Evolutionary conservation across 1,140 invertebrate genomes (phyloP), one percentile per base, ranked within the genome.

Genomic region (Carcinoscorpius rotundicauda): DNA sequence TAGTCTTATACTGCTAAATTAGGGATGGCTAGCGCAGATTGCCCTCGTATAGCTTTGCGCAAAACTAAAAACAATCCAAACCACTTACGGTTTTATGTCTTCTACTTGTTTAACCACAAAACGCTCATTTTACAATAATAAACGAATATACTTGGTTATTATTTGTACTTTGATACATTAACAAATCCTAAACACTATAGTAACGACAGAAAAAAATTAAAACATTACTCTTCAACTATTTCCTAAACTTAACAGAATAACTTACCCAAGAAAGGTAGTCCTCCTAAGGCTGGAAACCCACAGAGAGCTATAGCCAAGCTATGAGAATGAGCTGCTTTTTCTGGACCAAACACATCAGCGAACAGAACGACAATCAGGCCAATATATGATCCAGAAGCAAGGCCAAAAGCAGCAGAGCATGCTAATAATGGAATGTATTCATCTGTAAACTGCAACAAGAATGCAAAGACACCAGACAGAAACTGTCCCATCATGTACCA

Each of bases 311-410:
- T 62, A 5, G 67, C 64, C 4, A 68, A 58, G 11, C 67, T 68
- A 11, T 68, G 65, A n/a, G 67, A 64, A 56, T 65, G 49, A 9
- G 67, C 67, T 52, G 65, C 68, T 58, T 62, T 64, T 59, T 70
- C 64, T 50, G 63, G 52, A 51, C 62, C 59, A 53, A 66, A 70
- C 48, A 63, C 66, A 65, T 70, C 69, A 11, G 69, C 69, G 62
- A 70, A 70, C 52, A 70, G 49, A 50, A 65, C 69, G 8, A 70
- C 68, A 56, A 68, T 62, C 6, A 70, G 67, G 48, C 69, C 69
- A 64, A 70, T 69, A 48, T 70, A 70, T 5, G 69, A 64, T 29
- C 69, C 69, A 57, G 68, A 69, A 49, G 66, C 69, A 50, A 70
- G 64, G 51, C 69, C 69, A 49, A 70, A 70, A 49, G 57, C 62